phyloP scores from a whole-genome alignment of 1,140 invertebrate genomes.

The Heliconius melpomene region DNA sequence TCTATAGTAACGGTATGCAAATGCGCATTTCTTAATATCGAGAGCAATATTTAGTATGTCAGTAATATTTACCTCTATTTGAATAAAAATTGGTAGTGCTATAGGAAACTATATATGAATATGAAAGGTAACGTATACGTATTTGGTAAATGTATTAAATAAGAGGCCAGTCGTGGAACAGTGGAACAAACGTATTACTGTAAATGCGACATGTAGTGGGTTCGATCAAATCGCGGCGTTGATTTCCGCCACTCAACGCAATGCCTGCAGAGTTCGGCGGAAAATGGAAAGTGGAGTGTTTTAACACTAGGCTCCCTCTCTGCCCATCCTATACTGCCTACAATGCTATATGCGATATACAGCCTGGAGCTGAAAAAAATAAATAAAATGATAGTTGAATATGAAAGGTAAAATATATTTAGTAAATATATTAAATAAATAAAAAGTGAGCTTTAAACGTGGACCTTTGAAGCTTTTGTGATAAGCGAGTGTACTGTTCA shows the following conservation, averaged over 20 bases:
- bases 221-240: too few species aligned
- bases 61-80: too few species aligned
- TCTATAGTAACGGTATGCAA: neutral
- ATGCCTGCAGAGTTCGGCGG: too few species aligned
- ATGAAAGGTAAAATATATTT: neutral
- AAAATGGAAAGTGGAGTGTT: too few species aligned
- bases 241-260: too few species aligned
- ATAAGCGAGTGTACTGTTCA: conserved; percentile 1
- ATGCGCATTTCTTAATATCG: neutral
- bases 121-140: neutral
- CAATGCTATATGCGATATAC: neutral
- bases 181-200: too few species aligned
- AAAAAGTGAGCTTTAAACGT: conserved; percentile 2
- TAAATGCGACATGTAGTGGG: too few species aligned
- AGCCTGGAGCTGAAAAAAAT: neutral
- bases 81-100: neutral
- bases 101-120: neutral
- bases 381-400: neutral
- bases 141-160: neutral
- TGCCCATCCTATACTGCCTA: too few species aligned
- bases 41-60: neutral
- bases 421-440: conserved; percentile 5
- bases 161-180: neutral
- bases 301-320: too few species aligned
- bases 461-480: conserved; percentile 15